Base-by-base conservation (phyloP, 1,140 invertebrate genomes). In the Choristoneura fumiferana region DNA sequence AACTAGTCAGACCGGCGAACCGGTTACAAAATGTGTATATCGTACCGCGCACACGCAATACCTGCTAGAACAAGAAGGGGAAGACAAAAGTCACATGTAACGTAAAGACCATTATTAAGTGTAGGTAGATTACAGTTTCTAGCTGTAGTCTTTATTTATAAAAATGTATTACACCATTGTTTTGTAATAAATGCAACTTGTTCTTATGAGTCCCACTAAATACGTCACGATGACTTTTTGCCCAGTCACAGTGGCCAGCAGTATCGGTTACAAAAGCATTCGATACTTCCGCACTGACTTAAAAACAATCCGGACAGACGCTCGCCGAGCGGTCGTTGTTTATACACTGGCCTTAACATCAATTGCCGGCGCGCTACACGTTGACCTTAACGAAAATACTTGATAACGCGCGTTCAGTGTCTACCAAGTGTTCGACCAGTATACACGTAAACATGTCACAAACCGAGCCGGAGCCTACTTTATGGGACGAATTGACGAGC, bases 401-500 rank as follows among this genome's bases (percentile, higher is more conserved):
- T 73, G 77, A 81, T 81, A 82, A 77, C 66, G 63, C 60, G 22
- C 52, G 58, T 53, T 71, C 78, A 87, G 84, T 87, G 59, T 65
- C 63, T 56, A 73, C 60, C 58, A 68, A 76, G 70, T 71, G 65
- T 65, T 71, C 68, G 71, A 62, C 58, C 69, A 49, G 67, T 56
- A 14, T 60, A 71, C 76, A 81, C 73, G 80, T 73, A 38, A 57
- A 35, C 37, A 67, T 82, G 79, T 54, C 79, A 59, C 74, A 82
- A 61, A 56, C 63, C 34, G 70, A 80, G 67, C 58, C 70, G 8
- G 35, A 39, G 63, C 57, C 65, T 18, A 76, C 61, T 35, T 73
- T 81, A 54, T 85, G 80, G 83, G 85, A 86, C 52, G 85, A 88
- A 67, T 63, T 88, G 34, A 85, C 79, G 49, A 85, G 81, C 60